These are phyloP conservation scores for Pagrus major DNA, from an alignment of 2,113 vertebrate genomes.

Conservation along the genomic window DNA sequence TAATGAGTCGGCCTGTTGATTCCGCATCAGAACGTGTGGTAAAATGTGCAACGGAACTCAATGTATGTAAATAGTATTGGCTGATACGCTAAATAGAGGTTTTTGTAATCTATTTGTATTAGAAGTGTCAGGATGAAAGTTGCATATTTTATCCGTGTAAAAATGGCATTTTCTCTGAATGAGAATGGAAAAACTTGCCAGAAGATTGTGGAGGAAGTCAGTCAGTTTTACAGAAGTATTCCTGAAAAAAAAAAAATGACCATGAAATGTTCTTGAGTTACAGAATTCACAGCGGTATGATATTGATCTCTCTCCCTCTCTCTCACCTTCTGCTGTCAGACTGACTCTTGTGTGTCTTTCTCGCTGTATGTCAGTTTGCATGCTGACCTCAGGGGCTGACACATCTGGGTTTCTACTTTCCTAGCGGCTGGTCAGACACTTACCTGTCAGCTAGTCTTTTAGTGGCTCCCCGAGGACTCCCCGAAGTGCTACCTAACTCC, in stretches of 20 bases:
- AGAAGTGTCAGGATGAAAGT: conserved; percentile 12
- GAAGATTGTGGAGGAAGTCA: background rate
- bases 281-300: conserved; percentile 38
- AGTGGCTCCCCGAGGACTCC: conserved; percentile 62
- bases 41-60: background rate
- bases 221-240: conserved; percentile 20
- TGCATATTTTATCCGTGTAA: conserved; percentile 24
- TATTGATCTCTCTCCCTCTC: conserved; percentile 51
- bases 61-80: conserved; percentile 10
- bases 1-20: conserved; percentile 20
- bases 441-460: conserved; percentile 76
- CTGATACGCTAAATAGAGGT: conserved; percentile 3
- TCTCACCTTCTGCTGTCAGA: conserved; percentile 53
- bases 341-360: conserved; percentile 39
- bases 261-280: conserved; percentile 33
- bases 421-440: conserved; percentile 55
- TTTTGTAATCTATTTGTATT: conserved; percentile 25
- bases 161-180: conserved; percentile 5
- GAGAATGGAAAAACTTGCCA: conserved; percentile 2
- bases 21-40: conserved; percentile 11
- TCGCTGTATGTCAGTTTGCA: conserved; percentile 58
- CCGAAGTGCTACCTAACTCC: conserved; percentile 58
- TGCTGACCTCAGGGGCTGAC: conserved; percentile 60
- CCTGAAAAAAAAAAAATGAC: background rate
- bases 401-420: conserved; percentile 62